Percentiles rank a stretch among this genome's conserved stretches.
These are phyloP conservation scores for Stylophora pistillata DNA, from an alignment of 64 coral and sea anemone genomes.

Conservation along the genomic window DNA sequence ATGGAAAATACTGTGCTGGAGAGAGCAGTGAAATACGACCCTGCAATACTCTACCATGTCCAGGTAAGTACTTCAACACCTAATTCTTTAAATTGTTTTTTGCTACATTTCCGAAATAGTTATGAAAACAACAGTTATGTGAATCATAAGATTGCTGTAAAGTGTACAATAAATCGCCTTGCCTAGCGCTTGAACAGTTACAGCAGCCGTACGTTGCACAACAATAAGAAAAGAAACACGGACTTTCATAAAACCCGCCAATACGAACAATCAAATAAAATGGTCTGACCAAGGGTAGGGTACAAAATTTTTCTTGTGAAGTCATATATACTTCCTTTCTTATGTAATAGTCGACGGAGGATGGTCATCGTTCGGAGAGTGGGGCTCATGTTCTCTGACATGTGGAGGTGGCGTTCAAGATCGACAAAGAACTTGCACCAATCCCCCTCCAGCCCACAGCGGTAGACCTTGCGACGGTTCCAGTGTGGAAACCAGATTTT, in stretches of 20 bases:
- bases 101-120: too few relatives aligned
- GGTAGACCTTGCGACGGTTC: not conserved
- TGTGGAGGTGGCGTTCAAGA: constrained; percentile 14
- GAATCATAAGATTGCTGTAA: too few relatives aligned
- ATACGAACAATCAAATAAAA: not conserved
- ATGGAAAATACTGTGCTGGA: constrained; percentile 19
- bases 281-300: not conserved
- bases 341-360: not conserved
- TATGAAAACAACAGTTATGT: too few relatives aligned
- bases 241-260: too few relatives aligned
- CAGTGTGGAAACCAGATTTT: not conserved
- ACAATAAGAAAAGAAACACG: too few relatives aligned
- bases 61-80: not conserved
- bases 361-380: not conserved
- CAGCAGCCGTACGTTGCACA: too few relatives aligned
- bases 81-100: not conserved
- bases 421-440: not conserved
- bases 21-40: not conserved
- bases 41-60: constrained; percentile 34
- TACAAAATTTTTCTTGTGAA: not conserved
- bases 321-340: not conserved
- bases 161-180: too few relatives aligned
- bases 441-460: constrained; percentile 6
- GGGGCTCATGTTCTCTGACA: not conserved
- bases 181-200: too few relatives aligned